Base-by-base conservation (phyloP, 2,113 vertebrate genomes). In the Tachuris rubrigastra region DNA sequence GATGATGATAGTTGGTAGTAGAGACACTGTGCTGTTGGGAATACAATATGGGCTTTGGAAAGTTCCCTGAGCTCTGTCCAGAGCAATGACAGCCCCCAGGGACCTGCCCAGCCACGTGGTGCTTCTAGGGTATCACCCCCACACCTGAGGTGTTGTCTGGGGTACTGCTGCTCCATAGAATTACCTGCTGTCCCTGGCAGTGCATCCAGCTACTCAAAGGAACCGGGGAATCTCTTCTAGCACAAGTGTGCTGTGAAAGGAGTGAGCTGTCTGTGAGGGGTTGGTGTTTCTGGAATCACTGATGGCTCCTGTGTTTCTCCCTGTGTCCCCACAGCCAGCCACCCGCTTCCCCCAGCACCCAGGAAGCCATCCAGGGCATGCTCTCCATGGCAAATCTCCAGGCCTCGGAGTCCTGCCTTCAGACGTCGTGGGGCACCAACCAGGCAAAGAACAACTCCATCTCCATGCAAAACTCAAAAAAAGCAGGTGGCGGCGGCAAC, bases 311-410 rank as follows among this genome's bases (percentile, higher is more conserved):
- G 47, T 13, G 27, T 76, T 55, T 81, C 94, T 90, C 91, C 27
- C 65, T 44, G 90, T 96, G 88, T 91, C 81, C 79, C 95, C 18
- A 93, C 98, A 99, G 99, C 98, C 99, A 99, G 98, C 99, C 99
- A 85, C 99, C 99, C 77, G 99, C 99, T 96, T 99, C 99, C 92
- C 99, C 99, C 97, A 99, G 99, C 98, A 99, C 99, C 13, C 99
- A 99, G 97, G 99, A 99, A 98, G 99, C 99, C 91, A 99, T 99
- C 98, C 99, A 99, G 98, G 99, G 99, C 97, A 99, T 99, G 99
- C 97, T 99, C 80, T 99, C 99, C 41, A 99, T 99, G 99, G 99
- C 99, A 96, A 99, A 99, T 97, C 98, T 99, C 97, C 99, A 99
- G 94, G 98, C 99, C 24, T 99, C 99, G 31, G 99, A 99, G 94